Evolutionary conservation across 2,888 invertebrate genomes (phyloP), one percentile per base, ranked within the genome.

Genomic region (Orthosia incerta): DNA sequence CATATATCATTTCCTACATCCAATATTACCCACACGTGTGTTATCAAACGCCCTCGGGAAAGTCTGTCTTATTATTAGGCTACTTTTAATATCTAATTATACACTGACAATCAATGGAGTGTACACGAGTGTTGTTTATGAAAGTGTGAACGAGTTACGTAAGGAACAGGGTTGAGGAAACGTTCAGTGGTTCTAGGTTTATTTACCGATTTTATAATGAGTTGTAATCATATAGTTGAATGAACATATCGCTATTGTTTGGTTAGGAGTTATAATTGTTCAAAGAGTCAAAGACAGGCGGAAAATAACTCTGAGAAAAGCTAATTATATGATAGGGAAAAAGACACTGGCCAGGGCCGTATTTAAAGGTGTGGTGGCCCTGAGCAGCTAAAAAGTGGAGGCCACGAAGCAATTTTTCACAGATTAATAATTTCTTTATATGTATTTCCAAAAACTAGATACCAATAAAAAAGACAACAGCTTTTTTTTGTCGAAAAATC

Each of bases 91-190:
- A 56, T 61, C 12, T 48, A 66, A 65, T 76, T 71, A 51, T 48
- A 76, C 26, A 55, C 59, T 59, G 26, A 61, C 31, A 68, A 60
- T 67, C 70, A 77, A 61, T 69, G 53, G 60, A 73, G 63, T 71
- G 61, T 59, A 79, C 64, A 50, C 64, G 55, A 55, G 18, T 16
- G 66, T 51, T 80, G 82, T 73, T 80, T 66, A 82, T 56, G 76
- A 79, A 80, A 85, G 80, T 85, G 85, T 82, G 69, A 79, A 76
- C 68, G 16, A 31, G 51, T 84, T 82, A 62, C 53, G 39, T 83
- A 82, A 75, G 46, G 13, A 23, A 53, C 64, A 39, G 51, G 59
- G 60, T 59, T 46, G 64, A 80, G 81, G 81, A 81, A 80, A 63
- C 63, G 46, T 31, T 71, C n/a, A 45, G 63, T 56, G 31, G 70